Percentiles rank a stretch among this genome's conserved stretches.
phyloP scores from a whole-genome alignment of 2,888 invertebrate species.

The Drosophila kambysellisi region DNA sequence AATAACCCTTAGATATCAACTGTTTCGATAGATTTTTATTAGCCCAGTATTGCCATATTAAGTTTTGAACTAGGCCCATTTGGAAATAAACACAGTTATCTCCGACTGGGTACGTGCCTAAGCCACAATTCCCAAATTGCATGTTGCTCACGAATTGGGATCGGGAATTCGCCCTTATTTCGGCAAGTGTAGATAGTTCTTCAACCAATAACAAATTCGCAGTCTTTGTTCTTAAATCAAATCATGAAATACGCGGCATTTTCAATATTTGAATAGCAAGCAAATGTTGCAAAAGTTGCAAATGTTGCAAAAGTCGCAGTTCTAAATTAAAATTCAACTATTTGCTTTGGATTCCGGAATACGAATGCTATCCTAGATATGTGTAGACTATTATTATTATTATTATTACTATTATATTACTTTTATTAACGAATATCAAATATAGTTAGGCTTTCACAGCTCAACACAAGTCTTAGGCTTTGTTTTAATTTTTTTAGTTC shows the following conservation, averaged over 20 bases:
- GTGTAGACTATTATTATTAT: neutral
- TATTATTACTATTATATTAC: too few relatives aligned
- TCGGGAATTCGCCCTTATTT: slow-evolving; percentile 13
- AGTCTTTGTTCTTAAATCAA: slow-evolving; percentile 6
- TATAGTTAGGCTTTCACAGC: neutral
- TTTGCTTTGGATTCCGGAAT: neutral
- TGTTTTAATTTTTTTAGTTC: neutral
- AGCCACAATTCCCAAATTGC: slow-evolving; percentile 12
- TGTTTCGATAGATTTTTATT: neutral
- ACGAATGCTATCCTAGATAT: neutral
- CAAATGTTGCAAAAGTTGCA: neutral
- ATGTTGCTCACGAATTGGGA: slow-evolving; percentile 32
- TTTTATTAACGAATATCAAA: neutral
- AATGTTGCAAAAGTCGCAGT: neutral
- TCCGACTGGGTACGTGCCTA: slow-evolving; percentile 41
- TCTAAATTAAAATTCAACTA: neutral
- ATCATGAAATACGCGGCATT: neutral
- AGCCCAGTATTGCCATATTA: neutral
- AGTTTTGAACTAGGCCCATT: slow-evolving; percentile 1
- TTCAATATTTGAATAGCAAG: neutral
- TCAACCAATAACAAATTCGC: neutral
- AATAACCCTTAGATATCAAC: slow-evolving; percentile 1
- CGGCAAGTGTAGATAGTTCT: neutral
- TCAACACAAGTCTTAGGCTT: neutral
- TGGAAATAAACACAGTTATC: neutral